Evolutionary conservation across 2,113 vertebrate genomes (phyloP).

Genomic region (Rhinopomastus cyanomelas): DNA sequence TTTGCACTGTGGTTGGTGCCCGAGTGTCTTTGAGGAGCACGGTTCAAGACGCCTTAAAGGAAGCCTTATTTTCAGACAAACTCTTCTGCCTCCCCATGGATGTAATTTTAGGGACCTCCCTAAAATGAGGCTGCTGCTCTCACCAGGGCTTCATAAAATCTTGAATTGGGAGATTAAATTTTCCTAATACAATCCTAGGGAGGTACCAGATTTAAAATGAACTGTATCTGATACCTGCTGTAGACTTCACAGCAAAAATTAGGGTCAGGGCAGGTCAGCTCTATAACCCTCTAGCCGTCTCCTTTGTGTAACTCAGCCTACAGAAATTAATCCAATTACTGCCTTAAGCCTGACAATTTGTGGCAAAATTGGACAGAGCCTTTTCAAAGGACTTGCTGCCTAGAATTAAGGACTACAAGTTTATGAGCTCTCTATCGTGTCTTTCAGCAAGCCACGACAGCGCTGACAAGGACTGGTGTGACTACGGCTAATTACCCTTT

Average conservation of each 20-base stretch:
- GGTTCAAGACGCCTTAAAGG: neutral
- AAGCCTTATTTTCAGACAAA: neutral
- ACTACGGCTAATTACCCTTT: neutral
- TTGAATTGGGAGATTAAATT: neutral
- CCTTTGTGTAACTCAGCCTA: neutral
- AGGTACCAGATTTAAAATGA: neutral
- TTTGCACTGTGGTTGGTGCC: neutral
- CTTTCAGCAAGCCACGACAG: slow-evolving; percentile 27
- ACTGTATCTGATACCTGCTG: neutral
- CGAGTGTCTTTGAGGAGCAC: neutral
- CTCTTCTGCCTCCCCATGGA: neutral
- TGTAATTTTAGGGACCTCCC: neutral
- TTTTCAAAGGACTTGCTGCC: slow-evolving; percentile 15
- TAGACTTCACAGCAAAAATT: neutral
- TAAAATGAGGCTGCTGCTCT: neutral
- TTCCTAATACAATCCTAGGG: neutral
- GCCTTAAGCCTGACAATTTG: slow-evolving; percentile 21
- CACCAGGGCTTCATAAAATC: neutral
- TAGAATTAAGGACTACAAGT: neutral
- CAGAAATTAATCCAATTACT: slow-evolving; percentile 27
- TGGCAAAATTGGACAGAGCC: slow-evolving; percentile 11
- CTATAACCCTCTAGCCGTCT: neutral
- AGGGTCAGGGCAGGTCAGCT: neutral
- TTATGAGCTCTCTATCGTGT: slow-evolving; percentile 4
- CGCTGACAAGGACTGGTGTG: neutral